Evolutionary conservation across 2,888 invertebrate genomes (phyloP), one percentile per base, ranked within the genome.

Genomic region (Pycnomerus fuliginosus): DNA sequence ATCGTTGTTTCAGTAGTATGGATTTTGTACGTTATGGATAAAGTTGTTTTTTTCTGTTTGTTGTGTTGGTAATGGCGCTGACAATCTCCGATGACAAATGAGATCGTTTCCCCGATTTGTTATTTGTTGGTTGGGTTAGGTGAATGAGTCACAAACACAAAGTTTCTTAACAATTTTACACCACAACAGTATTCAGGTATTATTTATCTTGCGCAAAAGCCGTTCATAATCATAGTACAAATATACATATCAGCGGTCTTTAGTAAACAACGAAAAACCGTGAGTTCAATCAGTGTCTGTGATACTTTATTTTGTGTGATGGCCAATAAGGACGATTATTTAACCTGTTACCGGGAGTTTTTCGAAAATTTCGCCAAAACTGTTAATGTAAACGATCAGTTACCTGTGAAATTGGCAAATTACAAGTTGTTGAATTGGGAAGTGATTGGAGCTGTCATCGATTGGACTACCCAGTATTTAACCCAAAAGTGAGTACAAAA

Each of bases 381-480:
- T 39, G 79, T 85, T 32, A 80, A 85, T 60, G 83, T 82, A 1
- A 78, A 82, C 56, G 87, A 87, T 69, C 86, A 85, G 66, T 73
- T 87, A 56, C 87, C 87, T 36, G 84, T 87, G 31, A 80, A 82
- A 65, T 82, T 85, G 45, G 80, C 80, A 53, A 80, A 80, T 53
- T 84, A 85, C 68, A 80, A 82, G 50, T 78, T 87, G 58, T 77
- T 80, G 27, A 82, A 83, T 58, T 71, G 76, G 5, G 89, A 89
- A 74, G 74, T 88, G 44, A 75, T 80, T 56, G 88, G 87, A 30
- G 87, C 86, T 68, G 80, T 87, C 50, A 77, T 86, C 44, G 83
- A 85, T 70, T 87, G 87, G 83, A 82, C 80, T 33, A 78, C 85
- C 40, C 85, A 86, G 68, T 88, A 87, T 74, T 76, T 89, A 61